These are phyloP conservation scores for Thalassoma bifasciatum DNA, from an alignment of 2,113 vertebrate genomes.

Conservation along the genomic window DNA sequence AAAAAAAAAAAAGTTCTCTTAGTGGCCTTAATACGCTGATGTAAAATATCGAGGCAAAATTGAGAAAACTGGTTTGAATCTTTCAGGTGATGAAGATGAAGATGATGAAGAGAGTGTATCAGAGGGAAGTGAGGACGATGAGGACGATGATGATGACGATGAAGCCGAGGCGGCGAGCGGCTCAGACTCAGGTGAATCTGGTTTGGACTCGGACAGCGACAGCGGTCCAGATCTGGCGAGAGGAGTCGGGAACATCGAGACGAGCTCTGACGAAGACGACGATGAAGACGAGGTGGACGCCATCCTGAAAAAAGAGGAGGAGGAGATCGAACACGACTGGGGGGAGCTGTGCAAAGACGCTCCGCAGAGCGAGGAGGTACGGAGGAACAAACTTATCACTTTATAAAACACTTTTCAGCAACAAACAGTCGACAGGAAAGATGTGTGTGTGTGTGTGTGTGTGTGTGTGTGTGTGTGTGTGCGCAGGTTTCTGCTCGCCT, in stretches of 20 bases:
- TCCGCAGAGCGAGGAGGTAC: conserved; percentile 86
- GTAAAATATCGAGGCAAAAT: too few relatives aligned
- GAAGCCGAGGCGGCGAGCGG: conserved; percentile 51
- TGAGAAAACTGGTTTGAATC: too few relatives aligned
- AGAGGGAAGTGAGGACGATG: conserved; percentile 49
- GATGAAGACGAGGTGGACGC: conserved; percentile 78
- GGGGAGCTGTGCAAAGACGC: conserved; percentile 95
- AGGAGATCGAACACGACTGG: conserved; percentile 92
- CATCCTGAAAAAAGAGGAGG: conserved; percentile 82
- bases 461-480: background rate
- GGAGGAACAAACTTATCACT: too few relatives aligned
- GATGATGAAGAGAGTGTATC: conserved; percentile 14
- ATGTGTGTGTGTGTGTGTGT: too few relatives aligned
- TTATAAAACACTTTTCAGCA: too few relatives aligned
- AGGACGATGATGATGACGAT: background rate
- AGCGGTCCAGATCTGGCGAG: conserved; percentile 91
- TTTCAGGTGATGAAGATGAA: conserved; percentile 48
- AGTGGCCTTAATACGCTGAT: too few relatives aligned
- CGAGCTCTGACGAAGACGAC: conserved; percentile 96
- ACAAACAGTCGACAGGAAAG: too few relatives aligned
- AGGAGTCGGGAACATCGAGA: conserved; percentile 96
- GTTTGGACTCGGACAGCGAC: conserved; percentile 78
- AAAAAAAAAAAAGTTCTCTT: too few relatives aligned
- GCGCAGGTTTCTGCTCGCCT: conserved; percentile 87
- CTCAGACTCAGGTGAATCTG: conserved; percentile 61